Evolutionary conservation across 2,797 vertebrate genomes (phyloP).

Genomic region (Spheniscus humboldti): DNA sequence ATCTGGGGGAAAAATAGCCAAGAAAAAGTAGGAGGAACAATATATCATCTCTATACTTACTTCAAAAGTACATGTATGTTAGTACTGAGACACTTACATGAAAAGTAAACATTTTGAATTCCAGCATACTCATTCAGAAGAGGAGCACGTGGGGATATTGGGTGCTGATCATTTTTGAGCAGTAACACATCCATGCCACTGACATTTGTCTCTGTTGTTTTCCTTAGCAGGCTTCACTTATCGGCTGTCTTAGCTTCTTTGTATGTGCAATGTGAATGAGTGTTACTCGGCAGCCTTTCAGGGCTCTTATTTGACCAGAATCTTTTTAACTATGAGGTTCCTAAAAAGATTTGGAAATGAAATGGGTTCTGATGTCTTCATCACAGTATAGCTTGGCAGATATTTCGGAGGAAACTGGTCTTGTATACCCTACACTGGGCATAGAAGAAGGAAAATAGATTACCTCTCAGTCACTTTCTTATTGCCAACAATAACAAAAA

Average conservation of each 20-base stretch:
- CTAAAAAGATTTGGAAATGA: background rate
- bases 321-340: background rate
- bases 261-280: no score
- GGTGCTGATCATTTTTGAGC: background rate
- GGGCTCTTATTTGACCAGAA: no score
- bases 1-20: background rate
- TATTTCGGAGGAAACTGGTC: background rate
- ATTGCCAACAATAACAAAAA: background rate
- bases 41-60: fast-evolving
- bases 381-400: background rate
- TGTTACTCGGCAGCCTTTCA: background rate
- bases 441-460: background rate
- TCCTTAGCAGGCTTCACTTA: background rate
- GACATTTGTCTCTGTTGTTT: background rate
- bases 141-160: fast-evolving
- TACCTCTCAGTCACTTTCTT: background rate
- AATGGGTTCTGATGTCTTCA: background rate
- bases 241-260: background rate
- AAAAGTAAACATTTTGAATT: background rate
- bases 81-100: background rate
- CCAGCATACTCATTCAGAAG: background rate
- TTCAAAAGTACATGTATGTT: background rate
- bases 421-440: background rate
- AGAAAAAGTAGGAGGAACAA: background rate
- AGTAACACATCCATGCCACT: background rate